Conservation (phyloP, 1,140 invertebrate genomes). For the Drosophila suzukii region DNA sequence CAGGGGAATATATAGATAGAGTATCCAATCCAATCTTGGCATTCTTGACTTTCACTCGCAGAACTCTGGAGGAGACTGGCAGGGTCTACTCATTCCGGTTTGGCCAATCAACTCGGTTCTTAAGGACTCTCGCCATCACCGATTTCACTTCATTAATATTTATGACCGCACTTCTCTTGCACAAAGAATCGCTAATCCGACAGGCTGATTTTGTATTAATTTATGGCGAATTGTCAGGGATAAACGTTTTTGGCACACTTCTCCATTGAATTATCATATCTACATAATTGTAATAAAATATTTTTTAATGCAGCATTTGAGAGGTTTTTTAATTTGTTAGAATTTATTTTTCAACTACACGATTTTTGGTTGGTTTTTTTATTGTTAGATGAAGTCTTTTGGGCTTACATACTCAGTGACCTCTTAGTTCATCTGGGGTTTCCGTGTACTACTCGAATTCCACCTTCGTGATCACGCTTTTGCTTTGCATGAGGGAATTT, state of each 20-base stretch:
- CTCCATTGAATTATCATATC: background rate
- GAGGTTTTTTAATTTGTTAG: no score
- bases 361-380: background rate
- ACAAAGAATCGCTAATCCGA: background rate
- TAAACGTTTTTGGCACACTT: background rate
- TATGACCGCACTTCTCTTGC: background rate
- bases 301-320: background rate
- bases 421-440: slow-evolving; percentile 7
- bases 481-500: slow-evolving; percentile 39
- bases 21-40: background rate
- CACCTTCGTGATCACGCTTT: slow-evolving; percentile 31
- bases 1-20: background rate
- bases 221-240: background rate
- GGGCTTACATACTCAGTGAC: background rate
- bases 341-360: background rate
- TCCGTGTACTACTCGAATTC: slow-evolving; percentile 21
- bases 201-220: background rate
- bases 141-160: slow-evolving; percentile 43
- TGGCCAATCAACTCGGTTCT: slow-evolving; percentile 1
- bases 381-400: background rate
- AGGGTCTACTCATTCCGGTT: background rate
- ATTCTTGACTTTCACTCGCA: slow-evolving; percentile 30
- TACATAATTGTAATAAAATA: background rate
- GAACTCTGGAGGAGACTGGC: slow-evolving; percentile 1
- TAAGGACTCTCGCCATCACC: slow-evolving; percentile 19